phyloP scores from a whole-genome alignment of 2,888 invertebrate species.

The Neoscelio sp. region DNA sequence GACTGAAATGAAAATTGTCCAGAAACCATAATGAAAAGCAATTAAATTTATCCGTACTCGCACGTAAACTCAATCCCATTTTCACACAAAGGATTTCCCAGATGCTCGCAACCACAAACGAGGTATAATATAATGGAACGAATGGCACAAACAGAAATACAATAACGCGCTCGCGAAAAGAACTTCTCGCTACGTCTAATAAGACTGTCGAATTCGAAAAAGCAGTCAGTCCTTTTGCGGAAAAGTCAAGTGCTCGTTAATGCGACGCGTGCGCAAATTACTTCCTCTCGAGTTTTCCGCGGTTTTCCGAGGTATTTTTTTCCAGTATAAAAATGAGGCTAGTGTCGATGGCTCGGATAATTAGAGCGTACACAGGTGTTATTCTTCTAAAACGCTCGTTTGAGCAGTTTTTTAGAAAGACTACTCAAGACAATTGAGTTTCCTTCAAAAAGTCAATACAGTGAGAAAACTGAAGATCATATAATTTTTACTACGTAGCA shows the following conservation, averaged over 20 bases:
- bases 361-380: slow-evolving; percentile 36
- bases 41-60: background rate
- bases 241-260: slow-evolving; percentile 25
- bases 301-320: slow-evolving; percentile 16
- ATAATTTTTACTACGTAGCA: too few relatives aligned
- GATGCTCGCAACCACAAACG: background rate
- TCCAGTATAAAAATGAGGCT: slow-evolving; percentile 20
- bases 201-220: slow-evolving; percentile 9
- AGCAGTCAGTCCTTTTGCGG: background rate
- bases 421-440: background rate
- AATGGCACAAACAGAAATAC: slow-evolving; percentile 1
- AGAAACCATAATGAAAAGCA: too few relatives aligned
- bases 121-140: background rate
- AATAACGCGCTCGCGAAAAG: background rate
- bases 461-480: too few relatives aligned
- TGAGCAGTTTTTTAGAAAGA: background rate
- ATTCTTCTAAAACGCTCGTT: background rate
- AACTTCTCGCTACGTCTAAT: background rate
- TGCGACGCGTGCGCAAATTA: slow-evolving; percentile 3
- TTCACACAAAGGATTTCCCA: background rate
- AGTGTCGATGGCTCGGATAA: background rate
- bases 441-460: too few relatives aligned
- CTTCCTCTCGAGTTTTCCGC: slow-evolving; percentile 14
- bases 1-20: too few relatives aligned
- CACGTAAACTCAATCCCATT: too few relatives aligned